Evolutionary conservation across 2,797 vertebrate genomes (phyloP).

Genomic region (Phylloscopus collybita): DNA sequence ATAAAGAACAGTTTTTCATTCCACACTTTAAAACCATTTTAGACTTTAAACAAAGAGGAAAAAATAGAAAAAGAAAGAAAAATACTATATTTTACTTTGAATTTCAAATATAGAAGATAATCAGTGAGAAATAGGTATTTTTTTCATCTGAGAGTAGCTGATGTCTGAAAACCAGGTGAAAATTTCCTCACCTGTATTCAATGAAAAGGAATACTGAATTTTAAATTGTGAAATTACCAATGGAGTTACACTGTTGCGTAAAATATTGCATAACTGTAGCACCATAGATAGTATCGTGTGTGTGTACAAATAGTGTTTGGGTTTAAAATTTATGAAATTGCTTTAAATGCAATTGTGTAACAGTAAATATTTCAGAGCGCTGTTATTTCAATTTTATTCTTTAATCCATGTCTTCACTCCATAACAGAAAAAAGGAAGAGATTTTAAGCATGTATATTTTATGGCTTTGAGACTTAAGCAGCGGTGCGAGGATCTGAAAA

Average conservation of each 20-base stretch:
- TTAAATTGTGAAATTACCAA: constrained; percentile 43
- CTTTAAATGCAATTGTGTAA: constrained; percentile 20
- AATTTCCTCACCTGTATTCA: not conserved
- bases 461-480: constrained; percentile 13
- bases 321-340: constrained; percentile 37
- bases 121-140: not conserved
- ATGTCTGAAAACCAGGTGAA: not conserved
- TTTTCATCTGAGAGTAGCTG: not conserved
- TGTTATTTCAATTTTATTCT: constrained; percentile 1
- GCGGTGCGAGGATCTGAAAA: not conserved
- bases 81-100: not conserved
- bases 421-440: not conserved
- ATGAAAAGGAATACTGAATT: not conserved
- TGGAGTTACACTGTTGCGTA: not conserved
- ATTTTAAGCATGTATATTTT: not conserved
- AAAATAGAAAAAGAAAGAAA: too few species aligned
- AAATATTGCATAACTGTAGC: constrained; percentile 27
- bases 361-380: not conserved
- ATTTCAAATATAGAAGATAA: not conserved
- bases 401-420: not conserved
- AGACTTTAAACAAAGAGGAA: not conserved
- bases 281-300: not conserved
- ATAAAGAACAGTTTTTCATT: not conserved
- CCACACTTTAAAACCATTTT: not conserved
- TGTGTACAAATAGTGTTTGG: constrained; percentile 1